Conservation (phyloP, 2,113 vertebrate genomes). For the Camelus dromedarius region DNA sequence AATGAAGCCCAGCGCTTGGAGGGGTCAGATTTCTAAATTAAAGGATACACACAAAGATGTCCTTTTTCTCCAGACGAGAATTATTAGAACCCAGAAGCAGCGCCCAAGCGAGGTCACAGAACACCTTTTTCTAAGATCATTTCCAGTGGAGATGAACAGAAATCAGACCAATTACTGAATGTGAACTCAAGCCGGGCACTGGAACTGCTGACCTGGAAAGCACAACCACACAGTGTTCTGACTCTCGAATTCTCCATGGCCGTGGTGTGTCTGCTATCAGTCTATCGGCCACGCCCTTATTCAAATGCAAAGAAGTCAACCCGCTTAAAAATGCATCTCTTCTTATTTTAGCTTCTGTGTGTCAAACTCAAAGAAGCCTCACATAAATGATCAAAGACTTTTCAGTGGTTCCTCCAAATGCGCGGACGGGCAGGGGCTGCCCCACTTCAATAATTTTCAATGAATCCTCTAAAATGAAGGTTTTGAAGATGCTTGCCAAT, state of each 20-base stretch:
- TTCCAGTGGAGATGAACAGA: neutral
- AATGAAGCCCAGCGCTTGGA: neutral
- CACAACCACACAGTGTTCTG: accelerated
- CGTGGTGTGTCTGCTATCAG: accelerated
- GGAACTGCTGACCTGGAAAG: neutral
- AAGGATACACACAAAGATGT: neutral
- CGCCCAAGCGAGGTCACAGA: neutral
- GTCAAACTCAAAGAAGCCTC: slow-evolving; percentile 81
- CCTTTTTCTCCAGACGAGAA: neutral
- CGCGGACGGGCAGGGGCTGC: slow-evolving; percentile 79
- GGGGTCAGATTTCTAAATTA: neutral
- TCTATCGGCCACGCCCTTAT: accelerated
- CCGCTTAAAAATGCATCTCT: slow-evolving; percentile 34
- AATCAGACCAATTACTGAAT: neutral
- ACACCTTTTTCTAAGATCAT: neutral
- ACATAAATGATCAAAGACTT: slow-evolving; percentile 84
- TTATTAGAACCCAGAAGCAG: neutral
- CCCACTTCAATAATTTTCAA: slow-evolving; percentile 80
- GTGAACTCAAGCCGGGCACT: neutral
- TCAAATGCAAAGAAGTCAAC: slow-evolving; percentile 39
- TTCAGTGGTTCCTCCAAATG: slow-evolving; percentile 76
- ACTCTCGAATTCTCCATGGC: accelerated
- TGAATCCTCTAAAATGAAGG: slow-evolving; percentile 85
- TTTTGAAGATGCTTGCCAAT: slow-evolving; percentile 88
- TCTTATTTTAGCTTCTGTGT: slow-evolving; percentile 71